Base-by-base conservation (phyloP, 2,797 vertebrate species). In the Leptodactylus fallax region DNA sequence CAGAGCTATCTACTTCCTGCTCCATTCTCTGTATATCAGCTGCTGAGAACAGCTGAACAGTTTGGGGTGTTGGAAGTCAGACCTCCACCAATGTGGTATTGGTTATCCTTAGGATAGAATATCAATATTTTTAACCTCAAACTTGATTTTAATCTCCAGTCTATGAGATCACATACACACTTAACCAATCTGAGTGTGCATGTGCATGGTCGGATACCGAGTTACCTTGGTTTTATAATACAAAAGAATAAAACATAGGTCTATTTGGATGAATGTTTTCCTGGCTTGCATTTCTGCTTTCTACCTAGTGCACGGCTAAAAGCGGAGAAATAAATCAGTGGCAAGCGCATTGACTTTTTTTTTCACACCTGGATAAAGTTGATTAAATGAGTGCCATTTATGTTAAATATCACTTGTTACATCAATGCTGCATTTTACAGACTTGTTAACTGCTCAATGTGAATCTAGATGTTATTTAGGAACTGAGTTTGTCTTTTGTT, bases 361-460 rank as follows among this genome's bases (percentile, higher is more conserved):
- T 85, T 63, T 63, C 45, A 60, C 83, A 77, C 71, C 71, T 85
- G 76, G 51, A 85, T 79, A 79, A 53, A 86, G 63, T 49, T 80
- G 65, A 79, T 79, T 79, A 79, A 86, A 55, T 49, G 78, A 56
- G 85, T 49, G 77, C 47, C 71, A 79, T 86, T 85, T 67, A 77
- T 53, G 60, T 77, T 86, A 79, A 79, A 79, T 79, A 79, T 79
- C 79, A 81, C 67, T 81, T 63, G 79, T 81, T 81, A 58, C 36
- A 87, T 72, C 55, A 72, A 72, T 81, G 51, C 78, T 51, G 8
- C 14, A 51, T 81, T 87, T 61, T 81, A 25, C 85, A 61, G 56
- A 81, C 55, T 87, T 81, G 63, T 74, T 87, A 87, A 81, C n/a
- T 53, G 49, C 79, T 49, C 78, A 11, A 12, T 63, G 36, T 55